Base-by-base conservation (phyloP, 2,888 invertebrate species). In the Dorcus parallelipipedus region DNA sequence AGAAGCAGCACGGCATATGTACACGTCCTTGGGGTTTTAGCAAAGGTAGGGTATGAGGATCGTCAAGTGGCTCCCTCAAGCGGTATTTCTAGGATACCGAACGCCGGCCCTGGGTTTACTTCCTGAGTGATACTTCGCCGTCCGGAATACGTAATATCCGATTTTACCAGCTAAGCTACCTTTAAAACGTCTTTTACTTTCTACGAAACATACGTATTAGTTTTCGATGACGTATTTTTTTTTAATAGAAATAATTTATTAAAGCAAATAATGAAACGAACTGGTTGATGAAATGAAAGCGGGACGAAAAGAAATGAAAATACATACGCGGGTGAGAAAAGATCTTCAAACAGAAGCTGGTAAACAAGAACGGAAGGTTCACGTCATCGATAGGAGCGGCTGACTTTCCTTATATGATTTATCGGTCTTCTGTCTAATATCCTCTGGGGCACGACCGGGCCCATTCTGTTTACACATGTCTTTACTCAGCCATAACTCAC, bases 401-500 rank as follows among this genome's bases (percentile, higher is more conserved):
- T 66, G 67, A 65, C 67, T 68, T 67, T 67, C 62, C 62, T 60
- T 68, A 59, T 71, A 71, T 73, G 72, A 72, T 73, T 72, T 73
- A 73, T 73, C 63, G 70, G 65, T 62, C 65, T 65, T 67, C 69
- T 67, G 69, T 71, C 67, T 71, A 72, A 72, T 72, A 72, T 72
- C 68, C 70, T 69, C 69, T 64, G 58, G 69, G 69, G 69, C 67
- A 69, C 69, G 67, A 64, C 61, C 65, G 65, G 64, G 64, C 62
- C 62, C 65, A 62, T 63, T 64, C 66, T 68, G 66, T 72, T 73
- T 73, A 73, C 73, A 73, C 73, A 71, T 73, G 71, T 71, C 71
- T 68, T 67, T 72, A 69, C 69, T 62, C 66, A 54, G 65, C 72
- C 66, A 72, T 73, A 72, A 70, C 68, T 72, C 71, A 70, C 67